These are phyloP conservation scores for Bathynomus jamesi DNA, from an alignment of 1,140 invertebrate species.

Conservation along the genomic window DNA sequence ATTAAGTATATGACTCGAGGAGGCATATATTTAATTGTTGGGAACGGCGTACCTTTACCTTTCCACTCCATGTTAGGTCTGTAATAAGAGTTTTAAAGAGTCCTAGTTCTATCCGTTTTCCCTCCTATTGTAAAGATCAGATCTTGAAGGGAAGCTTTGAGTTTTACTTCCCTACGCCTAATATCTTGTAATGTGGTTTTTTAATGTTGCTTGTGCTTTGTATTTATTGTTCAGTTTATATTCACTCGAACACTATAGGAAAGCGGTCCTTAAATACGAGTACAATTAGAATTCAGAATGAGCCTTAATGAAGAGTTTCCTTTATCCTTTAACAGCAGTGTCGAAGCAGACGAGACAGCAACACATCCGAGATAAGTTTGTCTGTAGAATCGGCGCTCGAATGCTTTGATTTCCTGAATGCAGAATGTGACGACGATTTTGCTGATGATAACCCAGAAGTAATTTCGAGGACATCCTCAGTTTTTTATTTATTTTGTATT, in stretches of 20 bases:
- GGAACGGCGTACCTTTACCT: too few relatives aligned
- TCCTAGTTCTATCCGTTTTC: too few relatives aligned
- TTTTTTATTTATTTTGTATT: too few relatives aligned
- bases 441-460: constrained; percentile 26
- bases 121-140: too few relatives aligned
- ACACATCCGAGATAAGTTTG: constrained; percentile 47
- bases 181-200: not conserved
- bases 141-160: not conserved
- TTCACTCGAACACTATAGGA: not conserved
- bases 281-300: not conserved
- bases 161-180: not conserved
- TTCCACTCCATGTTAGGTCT: too few relatives aligned
- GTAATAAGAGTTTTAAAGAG: too few relatives aligned
- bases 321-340: constrained; percentile 26
- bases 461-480: too few relatives aligned
- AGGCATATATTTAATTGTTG: too few relatives aligned
- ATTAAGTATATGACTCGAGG: too few relatives aligned
- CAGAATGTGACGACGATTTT: constrained; percentile 44
- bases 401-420: constrained; percentile 52
- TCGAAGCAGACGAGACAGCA: constrained; percentile 39
- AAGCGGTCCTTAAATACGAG: not conserved
- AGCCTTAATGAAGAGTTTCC: too few relatives aligned
- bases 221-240: not conserved
- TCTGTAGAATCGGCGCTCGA: constrained; percentile 51
- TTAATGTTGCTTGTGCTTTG: not conserved